A percentile compares a stretch with the other conserved stretches of the same genome.
These are phyloP conservation scores for Petrophora chlorosata DNA, from an alignment of 2,888 invertebrate species.

Conservation along the genomic window DNA sequence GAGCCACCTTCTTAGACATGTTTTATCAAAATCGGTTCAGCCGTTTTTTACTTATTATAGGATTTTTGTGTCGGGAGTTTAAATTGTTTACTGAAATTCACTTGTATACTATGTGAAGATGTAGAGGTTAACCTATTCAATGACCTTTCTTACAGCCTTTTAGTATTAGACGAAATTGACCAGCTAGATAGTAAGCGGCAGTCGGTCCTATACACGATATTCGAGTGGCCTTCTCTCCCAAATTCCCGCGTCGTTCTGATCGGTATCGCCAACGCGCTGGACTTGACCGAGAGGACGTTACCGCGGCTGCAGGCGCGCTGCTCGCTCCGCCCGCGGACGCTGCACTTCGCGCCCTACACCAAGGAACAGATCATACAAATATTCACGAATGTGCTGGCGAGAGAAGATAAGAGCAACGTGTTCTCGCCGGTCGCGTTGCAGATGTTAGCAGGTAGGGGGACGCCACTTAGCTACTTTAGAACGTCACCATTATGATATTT, in stretches of 20 bases:
- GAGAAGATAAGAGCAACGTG: conserved; percentile 87
- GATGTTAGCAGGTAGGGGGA: conserved; percentile 91
- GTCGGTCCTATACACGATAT: conserved; percentile 94
- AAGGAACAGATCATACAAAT: conserved; percentile 95
- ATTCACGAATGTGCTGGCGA: conserved; percentile 89
- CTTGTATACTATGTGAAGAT: too few relatives aligned
- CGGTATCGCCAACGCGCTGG: conserved; percentile 97
- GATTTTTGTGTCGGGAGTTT: too few relatives aligned
- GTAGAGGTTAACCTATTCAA: too few relatives aligned
- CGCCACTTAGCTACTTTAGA: too few relatives aligned
- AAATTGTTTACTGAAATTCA: too few relatives aligned
- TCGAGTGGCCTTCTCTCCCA: conserved; percentile 93
- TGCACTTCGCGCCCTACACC: conserved; percentile 96
- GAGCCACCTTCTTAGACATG: too few relatives aligned
- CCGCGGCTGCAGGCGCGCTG: conserved; percentile 92
- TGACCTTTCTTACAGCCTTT: conserved; percentile 79
- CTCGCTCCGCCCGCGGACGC: conserved; percentile 88
- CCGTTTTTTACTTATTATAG: too few relatives aligned
- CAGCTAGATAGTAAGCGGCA: conserved; percentile 93
- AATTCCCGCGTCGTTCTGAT: conserved; percentile 90
- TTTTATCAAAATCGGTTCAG: too few relatives aligned
- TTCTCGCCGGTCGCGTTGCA: conserved; percentile 94
- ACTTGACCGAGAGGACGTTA: conserved; percentile 95
- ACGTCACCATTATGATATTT: too few relatives aligned
- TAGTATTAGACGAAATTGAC: conserved; percentile 98